A percentile compares a stretch with the other conserved stretches of the same genome.
phyloP scores from a whole-genome alignment of 2,797 vertebrate genomes.

The Bovichtus diacanthus region DNA sequence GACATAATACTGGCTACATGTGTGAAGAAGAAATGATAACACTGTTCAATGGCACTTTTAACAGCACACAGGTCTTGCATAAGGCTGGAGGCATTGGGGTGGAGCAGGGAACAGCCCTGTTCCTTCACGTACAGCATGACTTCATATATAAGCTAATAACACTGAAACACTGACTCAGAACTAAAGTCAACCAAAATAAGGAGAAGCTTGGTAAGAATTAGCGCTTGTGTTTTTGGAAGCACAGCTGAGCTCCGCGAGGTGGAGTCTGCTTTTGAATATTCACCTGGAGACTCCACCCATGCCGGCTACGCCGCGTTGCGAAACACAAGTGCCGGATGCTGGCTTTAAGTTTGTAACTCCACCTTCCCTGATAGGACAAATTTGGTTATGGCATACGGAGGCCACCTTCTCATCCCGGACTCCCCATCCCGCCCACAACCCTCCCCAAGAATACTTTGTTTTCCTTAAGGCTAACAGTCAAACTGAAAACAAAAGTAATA shows the following conservation, averaged over 20 bases:
- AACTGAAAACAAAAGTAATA: conserved; percentile 73
- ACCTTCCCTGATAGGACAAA: conserved; percentile 83
- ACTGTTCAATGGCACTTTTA: conserved; percentile 87
- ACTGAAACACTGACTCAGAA: conserved; percentile 62
- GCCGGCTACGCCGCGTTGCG: conserved; percentile 12
- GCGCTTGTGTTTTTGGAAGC: conserved; percentile 37
- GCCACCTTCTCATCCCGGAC: conserved; percentile 51
- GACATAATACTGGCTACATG: conserved; percentile 76
- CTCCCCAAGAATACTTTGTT: conserved; percentile 73
- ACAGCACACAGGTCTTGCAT: conserved; percentile 89
- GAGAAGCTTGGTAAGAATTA: conserved; percentile 60
- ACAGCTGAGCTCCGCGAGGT: conserved; percentile 1
- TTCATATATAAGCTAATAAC: conserved; percentile 65
- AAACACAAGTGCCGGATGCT: conserved; percentile 70
- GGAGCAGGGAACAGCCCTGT: conserved; percentile 63
- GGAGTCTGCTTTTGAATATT: conserved; percentile 13
- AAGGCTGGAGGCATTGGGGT: conserved; percentile 85
- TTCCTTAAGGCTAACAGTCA: conserved; percentile 88
- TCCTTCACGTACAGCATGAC: conserved; percentile 71
- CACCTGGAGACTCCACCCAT: conserved; percentile 13
- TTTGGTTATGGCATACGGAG: conserved; percentile 77
- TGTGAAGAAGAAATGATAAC: conserved; percentile 72
- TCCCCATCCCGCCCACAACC: conserved; percentile 46
- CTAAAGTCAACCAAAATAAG: conserved; percentile 56
- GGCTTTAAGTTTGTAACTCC: conserved; percentile 79